A percentile compares a stretch with the other conserved stretches of the same genome.
These are phyloP conservation scores for Ascaphus truei DNA, from an alignment of 2,113 vertebrate species.

Conservation along the genomic window DNA sequence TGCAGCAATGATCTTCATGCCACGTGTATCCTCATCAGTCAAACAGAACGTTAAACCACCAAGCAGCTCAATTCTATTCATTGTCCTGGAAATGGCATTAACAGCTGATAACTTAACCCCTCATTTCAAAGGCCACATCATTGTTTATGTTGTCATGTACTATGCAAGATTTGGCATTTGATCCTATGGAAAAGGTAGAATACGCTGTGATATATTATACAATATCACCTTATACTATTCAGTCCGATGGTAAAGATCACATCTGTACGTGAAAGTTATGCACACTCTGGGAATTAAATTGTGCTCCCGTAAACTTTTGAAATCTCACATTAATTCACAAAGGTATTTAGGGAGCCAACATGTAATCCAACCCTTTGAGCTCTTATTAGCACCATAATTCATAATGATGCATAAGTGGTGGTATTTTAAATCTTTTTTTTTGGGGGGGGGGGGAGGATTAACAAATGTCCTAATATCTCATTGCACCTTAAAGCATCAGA, in stretches of 20 bases:
- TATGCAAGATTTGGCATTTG: not conserved
- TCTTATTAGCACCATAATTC: not conserved
- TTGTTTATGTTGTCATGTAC: not conserved
- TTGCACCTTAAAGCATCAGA: not conserved
- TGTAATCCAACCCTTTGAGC: not conserved
- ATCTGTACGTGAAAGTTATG: conserved; percentile 11
- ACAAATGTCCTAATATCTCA: not conserved
- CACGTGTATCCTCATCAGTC: not conserved
- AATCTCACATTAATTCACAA: not conserved
- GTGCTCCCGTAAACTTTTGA: not conserved
- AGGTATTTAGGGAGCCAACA: not conserved
- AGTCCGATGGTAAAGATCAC: not conserved
- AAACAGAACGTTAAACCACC: not conserved
- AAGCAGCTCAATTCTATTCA: not conserved
- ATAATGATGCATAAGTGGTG: not conserved
- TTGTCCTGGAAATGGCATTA: not conserved
- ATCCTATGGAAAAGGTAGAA: not conserved
- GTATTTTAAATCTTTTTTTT: not conserved
- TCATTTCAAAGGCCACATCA: not conserved
- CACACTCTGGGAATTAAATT: not conserved
- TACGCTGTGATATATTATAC: not conserved
- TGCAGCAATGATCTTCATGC: not conserved
- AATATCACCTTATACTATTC: not conserved
- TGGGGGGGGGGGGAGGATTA: too few species aligned
- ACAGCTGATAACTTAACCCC: not conserved